Evolutionary conservation across 2,797 vertebrate genomes (phyloP).

Genomic region (Liasis olivaceus): DNA sequence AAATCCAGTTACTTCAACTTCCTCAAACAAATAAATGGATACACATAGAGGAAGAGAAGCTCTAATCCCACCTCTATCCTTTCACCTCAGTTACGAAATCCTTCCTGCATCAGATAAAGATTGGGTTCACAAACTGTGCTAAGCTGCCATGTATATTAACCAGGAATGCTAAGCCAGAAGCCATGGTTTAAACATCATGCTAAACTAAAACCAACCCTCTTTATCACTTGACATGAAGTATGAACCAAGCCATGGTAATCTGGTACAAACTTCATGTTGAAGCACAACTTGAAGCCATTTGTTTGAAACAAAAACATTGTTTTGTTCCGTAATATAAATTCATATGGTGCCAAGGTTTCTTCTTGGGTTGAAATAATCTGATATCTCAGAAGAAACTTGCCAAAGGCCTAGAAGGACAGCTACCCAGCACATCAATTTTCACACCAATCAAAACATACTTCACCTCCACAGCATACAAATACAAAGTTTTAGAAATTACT

Average conservation of each 20-base stretch:
- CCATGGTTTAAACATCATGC: neutral
- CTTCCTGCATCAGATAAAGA: neutral
- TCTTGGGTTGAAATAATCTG: neutral
- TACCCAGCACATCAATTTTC: neutral
- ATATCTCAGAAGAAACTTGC: conserved; percentile 2
- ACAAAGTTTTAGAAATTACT: neutral
- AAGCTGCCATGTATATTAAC: neutral
- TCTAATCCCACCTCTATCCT: too few species aligned
- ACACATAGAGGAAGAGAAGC: neutral
- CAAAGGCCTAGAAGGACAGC: neutral
- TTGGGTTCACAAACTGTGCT: neutral
- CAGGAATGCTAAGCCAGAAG: neutral
- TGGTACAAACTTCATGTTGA: neutral
- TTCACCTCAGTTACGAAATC: neutral
- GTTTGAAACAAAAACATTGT: neutral
- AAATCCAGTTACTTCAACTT: neutral
- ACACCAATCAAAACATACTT: neutral
- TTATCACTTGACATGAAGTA: neutral
- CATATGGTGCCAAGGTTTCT: neutral
- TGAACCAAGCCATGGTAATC: neutral
- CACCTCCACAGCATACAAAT: neutral
- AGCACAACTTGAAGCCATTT: neutral
- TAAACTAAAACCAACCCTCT: neutral
- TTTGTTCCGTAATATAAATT: neutral
- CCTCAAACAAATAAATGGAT: neutral